A percentile compares a stretch with the other conserved stretches of the same genome.
Conservation (phyloP, 2,797 vertebrate genomes). For the Pitangus sulphuratus region DNA sequence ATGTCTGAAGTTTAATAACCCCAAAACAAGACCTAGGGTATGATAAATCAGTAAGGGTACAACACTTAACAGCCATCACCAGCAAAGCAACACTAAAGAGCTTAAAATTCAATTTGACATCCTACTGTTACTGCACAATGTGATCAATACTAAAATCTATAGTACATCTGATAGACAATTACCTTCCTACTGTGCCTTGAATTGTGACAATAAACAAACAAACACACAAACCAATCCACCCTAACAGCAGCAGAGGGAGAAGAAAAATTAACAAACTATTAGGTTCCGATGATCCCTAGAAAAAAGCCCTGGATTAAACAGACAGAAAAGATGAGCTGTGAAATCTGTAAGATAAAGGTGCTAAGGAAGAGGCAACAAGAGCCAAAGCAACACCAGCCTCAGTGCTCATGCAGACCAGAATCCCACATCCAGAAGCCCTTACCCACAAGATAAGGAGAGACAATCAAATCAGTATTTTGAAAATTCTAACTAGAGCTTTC, state of each 20-base stretch:
- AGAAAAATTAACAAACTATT: neutral
- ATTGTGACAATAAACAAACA: neutral
- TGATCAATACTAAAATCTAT: slow-evolving; percentile 20
- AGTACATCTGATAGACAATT: neutral
- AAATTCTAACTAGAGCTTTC: neutral
- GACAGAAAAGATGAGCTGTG: neutral
- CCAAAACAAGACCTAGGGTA: neutral
- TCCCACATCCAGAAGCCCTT: neutral
- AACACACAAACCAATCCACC: neutral
- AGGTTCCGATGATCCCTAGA: neutral
- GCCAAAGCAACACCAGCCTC: neutral
- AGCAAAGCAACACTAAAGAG: neutral
- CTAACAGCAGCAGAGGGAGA: neutral
- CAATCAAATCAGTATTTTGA: neutral
- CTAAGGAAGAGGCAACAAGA: neutral
- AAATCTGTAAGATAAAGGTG: neutral
- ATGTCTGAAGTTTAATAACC: neutral
- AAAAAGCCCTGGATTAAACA: neutral
- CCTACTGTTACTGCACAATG: neutral
- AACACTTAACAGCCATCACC: neutral
- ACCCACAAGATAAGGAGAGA: neutral
- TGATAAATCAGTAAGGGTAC: neutral
- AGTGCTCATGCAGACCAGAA: neutral
- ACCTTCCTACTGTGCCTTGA: neutral
- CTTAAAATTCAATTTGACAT: neutral